Conservation (phyloP, 2,888 invertebrate genomes). For the Acanthococcus lagerstroemiae region DNA sequence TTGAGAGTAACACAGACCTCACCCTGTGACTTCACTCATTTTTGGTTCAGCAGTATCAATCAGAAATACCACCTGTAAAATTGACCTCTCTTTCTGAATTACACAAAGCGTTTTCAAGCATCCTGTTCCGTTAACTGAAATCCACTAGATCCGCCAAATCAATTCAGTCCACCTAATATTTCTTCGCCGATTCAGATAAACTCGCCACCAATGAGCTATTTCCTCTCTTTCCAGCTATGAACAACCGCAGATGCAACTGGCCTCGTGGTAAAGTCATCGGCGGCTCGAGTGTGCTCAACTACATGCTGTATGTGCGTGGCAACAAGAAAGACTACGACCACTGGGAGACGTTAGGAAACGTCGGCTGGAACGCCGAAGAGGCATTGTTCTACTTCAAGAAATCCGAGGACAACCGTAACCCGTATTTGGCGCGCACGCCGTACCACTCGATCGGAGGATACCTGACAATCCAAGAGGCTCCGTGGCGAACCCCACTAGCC, state of each 20-base stretch:
- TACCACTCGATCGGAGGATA: constrained; percentile 74
- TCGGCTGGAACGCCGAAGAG: constrained; percentile 76
- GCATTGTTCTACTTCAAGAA: constrained; percentile 78
- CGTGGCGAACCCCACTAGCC: constrained; percentile 73
- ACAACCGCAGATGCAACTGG: constrained; percentile 76
- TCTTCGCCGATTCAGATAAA: too few species aligned
- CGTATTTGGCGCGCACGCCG: constrained; percentile 64
- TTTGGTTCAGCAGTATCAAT: too few species aligned
- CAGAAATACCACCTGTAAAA: too few species aligned
- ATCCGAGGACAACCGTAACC: constrained; percentile 82
- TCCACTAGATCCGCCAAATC: too few species aligned
- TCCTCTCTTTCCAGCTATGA: constrained; percentile 57
- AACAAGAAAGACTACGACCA: constrained; percentile 80
- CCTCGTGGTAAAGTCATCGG: constrained; percentile 85
- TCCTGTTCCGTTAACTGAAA: too few species aligned
- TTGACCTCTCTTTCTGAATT: too few species aligned
- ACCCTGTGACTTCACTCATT: too few species aligned
- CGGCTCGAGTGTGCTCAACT: constrained; percentile 79
- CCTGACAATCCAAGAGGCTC: constrained; percentile 73
- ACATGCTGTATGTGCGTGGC: constrained; percentile 83
- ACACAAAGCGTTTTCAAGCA: too few species aligned
- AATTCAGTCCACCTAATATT: too few species aligned
- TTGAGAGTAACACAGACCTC: too few species aligned
- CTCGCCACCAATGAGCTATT: background rate
- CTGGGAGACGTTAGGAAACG: constrained; percentile 79